A percentile compares a stretch with the other conserved stretches of the same genome.
phyloP scores from a whole-genome alignment of 2,113 vertebrate species.

The Megaptera novaeangliae region DNA sequence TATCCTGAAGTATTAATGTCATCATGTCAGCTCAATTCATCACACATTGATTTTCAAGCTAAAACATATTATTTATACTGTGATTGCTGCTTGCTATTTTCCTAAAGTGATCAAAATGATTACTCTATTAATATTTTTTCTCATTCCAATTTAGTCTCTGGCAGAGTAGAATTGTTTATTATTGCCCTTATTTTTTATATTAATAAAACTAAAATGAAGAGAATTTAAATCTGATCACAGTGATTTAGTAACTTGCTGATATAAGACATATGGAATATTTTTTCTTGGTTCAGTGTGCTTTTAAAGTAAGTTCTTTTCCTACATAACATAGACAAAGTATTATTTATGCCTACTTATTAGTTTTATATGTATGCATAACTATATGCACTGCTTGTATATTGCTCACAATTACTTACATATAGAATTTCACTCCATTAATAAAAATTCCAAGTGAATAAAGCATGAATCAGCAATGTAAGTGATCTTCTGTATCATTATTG shows the following conservation, averaged over 20 bases:
- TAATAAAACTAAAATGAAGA: neutral
- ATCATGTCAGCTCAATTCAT: neutral
- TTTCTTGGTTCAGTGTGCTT: neutral
- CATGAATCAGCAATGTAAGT: neutral
- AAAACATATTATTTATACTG: neutral
- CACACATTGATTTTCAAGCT: slow-evolving; percentile 20
- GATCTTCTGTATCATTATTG: slow-evolving; percentile 7
- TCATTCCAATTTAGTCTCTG: neutral
- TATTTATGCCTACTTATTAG: neutral
- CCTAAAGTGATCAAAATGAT: neutral
- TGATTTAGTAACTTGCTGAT: neutral
- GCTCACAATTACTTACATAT: neutral
- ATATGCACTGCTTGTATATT: neutral
- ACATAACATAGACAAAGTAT: neutral
- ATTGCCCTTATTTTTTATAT: neutral
- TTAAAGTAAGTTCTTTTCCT: slow-evolving; percentile 33
- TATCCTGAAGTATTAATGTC: slow-evolving; percentile 15
- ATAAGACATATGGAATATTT: slow-evolving; percentile 5
- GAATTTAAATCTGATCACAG: neutral
- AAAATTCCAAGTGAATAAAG: neutral
- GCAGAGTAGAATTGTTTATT: neutral
- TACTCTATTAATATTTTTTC: neutral
- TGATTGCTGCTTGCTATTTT: neutral
- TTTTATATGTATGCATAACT: neutral
- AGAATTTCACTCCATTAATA: slow-evolving; percentile 8